phyloP scores from a whole-genome alignment of 1,140 invertebrate species.

The Heliconius nattereri region DNA sequence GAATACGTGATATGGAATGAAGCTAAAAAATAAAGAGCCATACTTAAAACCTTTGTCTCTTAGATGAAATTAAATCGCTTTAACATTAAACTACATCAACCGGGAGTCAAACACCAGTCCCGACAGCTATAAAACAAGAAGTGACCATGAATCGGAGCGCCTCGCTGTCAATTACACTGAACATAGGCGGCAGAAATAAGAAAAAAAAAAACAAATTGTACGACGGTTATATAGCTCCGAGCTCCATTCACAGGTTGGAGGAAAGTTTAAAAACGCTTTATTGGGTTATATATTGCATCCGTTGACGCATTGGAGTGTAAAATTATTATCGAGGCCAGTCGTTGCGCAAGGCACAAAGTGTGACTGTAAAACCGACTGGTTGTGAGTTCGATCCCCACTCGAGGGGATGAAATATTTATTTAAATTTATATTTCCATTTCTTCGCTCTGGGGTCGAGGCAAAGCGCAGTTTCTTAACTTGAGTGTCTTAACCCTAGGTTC shows the following conservation, averaged over 20 bases:
- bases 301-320: conserved; percentile 10
- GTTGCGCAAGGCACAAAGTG: no score
- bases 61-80: no score
- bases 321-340: not conserved
- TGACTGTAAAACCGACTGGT: no score
- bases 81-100: not conserved
- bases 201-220: conserved; percentile 3
- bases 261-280: conserved; percentile 1
- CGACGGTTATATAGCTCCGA: not conserved
- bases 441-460: no score
- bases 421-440: no score
- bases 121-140: not conserved
- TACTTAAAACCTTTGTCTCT: no score
- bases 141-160: not conserved
- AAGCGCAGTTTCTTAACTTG: no score
- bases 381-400: no score
- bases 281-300: conserved; percentile 9
- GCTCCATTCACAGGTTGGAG: not conserved
- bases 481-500: no score
- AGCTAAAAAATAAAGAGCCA: no score
- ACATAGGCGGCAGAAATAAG: conserved; percentile 9
- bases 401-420: no score
- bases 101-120: not conserved
- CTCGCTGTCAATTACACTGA: conserved; percentile 13
- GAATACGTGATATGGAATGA: no score